phyloP scores from a whole-genome alignment of 2,797 vertebrate genomes.

The Sebastes diaconus region DNA sequence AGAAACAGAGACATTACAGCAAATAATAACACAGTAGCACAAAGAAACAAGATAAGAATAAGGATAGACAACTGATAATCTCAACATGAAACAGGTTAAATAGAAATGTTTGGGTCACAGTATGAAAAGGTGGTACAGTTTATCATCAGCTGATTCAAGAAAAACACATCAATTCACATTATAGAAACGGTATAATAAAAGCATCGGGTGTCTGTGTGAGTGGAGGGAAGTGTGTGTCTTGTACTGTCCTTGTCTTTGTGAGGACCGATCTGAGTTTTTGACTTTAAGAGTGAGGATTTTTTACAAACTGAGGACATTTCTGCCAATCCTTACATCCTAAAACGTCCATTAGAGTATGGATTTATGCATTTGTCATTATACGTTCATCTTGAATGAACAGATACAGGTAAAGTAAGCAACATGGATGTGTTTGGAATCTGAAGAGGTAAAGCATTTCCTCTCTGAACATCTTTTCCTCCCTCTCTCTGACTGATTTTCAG shows the following conservation, averaged over 20 bases:
- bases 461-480: neutral
- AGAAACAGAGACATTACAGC: neutral
- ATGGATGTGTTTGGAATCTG: neutral
- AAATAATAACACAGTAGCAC: conserved; percentile 21
- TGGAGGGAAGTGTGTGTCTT: neutral
- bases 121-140: neutral
- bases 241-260: too few species aligned
- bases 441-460: neutral
- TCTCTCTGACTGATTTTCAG: neutral
- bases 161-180: neutral
- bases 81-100: conserved; percentile 16
- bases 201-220: neutral
- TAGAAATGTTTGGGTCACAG: conserved; percentile 2
- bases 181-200: neutral
- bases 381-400: neutral
- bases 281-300: neutral
- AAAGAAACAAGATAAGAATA: conserved; percentile 10
- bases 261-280: too few species aligned
- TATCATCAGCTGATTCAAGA: neutral
- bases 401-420: neutral
- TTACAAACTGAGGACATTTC: neutral
- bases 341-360: neutral
- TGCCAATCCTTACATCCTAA: neutral
- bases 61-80: neutral
- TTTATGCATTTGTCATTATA: neutral